Base-by-base conservation (phyloP, 1,140 invertebrate genomes). In the Drosophila fuyamai region DNA sequence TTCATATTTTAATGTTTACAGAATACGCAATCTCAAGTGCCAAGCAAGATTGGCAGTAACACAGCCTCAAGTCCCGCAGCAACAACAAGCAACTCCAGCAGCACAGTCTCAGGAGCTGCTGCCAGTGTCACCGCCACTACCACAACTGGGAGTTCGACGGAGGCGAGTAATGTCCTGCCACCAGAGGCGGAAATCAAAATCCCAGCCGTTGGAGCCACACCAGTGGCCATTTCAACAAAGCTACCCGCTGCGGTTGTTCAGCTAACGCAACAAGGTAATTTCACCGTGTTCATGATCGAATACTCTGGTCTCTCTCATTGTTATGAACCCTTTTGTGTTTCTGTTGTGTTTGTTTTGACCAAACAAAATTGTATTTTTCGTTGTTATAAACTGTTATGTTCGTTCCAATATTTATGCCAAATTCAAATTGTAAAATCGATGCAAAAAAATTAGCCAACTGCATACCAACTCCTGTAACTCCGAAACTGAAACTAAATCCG, bases 171-270 rank as follows among this genome's bases (percentile, higher is more conserved):
- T 91, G 83, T 73, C 35, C 72, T 81, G 55, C 88, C 91, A 73
- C 80, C 88, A 61, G 91, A 92, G 66, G 84, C 94, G 14, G 94
- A 95, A 92, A 94, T 95, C n/a, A 95, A 95, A 90, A 94, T 95
- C 61, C 92, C 94, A 56, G 94, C 94, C n/a, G 93, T 94, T 65
- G 94, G 94, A 41, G 94, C 93, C 55, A 95, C 95, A 18, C 95
- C 95, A 27, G 93, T 95, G 73, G 94, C 95, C 27, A 93, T 95
- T 54, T 94, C 95, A 35, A 95, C 94, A 9, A 94, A 94, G 44
- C 79, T 95, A 67, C 94, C 95, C 63, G 94, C 94, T 59, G 94
- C 94, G 74, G 94, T 95, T 65, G 94, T 94, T 59, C 93, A 94
- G 92, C 92, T 94, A 59, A 93, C 86, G 76, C 93, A 94, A 85